Base-by-base conservation (phyloP, 1,140 invertebrate species). In the Aphelinus atriplicis region DNA sequence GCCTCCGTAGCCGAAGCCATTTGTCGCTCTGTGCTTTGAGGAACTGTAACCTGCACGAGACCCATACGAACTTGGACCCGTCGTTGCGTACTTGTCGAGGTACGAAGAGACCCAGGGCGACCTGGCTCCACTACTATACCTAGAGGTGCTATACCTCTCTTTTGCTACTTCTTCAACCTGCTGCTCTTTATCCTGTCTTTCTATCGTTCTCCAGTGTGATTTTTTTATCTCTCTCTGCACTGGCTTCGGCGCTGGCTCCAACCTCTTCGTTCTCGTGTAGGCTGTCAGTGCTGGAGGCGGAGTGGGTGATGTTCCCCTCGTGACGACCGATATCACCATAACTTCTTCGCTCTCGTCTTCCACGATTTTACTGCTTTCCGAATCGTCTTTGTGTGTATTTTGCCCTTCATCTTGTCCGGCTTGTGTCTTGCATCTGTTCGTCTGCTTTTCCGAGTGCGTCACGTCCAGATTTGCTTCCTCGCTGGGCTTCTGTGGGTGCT, bases 271-370 rank as follows among this genome's bases (percentile, higher is more conserved):
- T 78, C 92, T 87, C 2, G 93, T 86, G 77, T 90, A 92, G 0
- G 84, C 83, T 6, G 91, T 91, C 10, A 90, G 90, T n/a, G 91
- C 90, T 1, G 93, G 92, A 1, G 93, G 92, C 1, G 92, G 90
- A 0, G 92, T 93, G 1, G 94, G 94, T 6, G 94, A 95, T 1
- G 94, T 95, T 55, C 91, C 92, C 78, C 94, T 88, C 0, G 92
- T 94, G 0, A 93, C 87, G 42, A 95, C 90, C 3, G 89, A 89
- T 3, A 95, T 80, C 1, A 90, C 90, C 47, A 89, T 82, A 63
- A 89, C 86, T 9, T 88, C 87, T 1, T 73, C 74, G 9, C 83
- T 80, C 72, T 85, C 83, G 57, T 69, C 67, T 67, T 66, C 64
- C 0, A 26, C 6, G 2, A 4, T n/a, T 3, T 68, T 10, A 51